Percentiles rank a stretch among this genome's conserved stretches.
These are phyloP conservation scores for Psilopogon haemacephalus DNA, from an alignment of 2,113 vertebrate genomes.

Conservation along the genomic window DNA sequence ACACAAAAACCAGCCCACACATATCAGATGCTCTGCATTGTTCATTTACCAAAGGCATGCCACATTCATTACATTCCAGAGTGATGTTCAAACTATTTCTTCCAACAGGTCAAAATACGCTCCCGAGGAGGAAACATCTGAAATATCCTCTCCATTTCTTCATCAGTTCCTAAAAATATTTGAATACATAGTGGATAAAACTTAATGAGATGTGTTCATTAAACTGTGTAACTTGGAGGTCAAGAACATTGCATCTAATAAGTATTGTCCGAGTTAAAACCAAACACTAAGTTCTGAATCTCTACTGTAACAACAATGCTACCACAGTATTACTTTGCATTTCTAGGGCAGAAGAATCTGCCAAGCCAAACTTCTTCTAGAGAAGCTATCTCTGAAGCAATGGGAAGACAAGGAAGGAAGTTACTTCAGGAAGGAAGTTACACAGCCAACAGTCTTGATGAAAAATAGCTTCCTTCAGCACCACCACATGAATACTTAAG, in stretches of 20 bases:
- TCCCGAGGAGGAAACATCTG: neutral
- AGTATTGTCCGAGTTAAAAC: neutral
- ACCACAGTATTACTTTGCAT: neutral
- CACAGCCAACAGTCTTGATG: neutral
- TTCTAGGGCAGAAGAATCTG: neutral
- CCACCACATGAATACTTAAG: neutral
- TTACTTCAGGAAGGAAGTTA: neutral
- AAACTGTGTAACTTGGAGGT: neutral
- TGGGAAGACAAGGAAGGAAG: neutral
- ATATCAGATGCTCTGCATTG: neutral
- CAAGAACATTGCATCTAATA: neutral
- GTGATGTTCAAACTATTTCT: neutral
- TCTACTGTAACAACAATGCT: neutral
- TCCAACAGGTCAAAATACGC: neutral
- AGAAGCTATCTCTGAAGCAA: neutral
- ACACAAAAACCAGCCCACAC: neutral
- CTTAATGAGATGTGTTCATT: neutral
- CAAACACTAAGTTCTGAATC: neutral
- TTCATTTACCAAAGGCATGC: neutral
- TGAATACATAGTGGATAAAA: neutral
- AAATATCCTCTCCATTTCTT: neutral
- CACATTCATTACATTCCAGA: neutral
- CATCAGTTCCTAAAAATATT: neutral
- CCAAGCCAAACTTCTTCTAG: neutral
- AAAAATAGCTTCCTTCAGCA: neutral